Conservation (phyloP, 2,113 vertebrate genomes). For the Lates calcarifer region DNA sequence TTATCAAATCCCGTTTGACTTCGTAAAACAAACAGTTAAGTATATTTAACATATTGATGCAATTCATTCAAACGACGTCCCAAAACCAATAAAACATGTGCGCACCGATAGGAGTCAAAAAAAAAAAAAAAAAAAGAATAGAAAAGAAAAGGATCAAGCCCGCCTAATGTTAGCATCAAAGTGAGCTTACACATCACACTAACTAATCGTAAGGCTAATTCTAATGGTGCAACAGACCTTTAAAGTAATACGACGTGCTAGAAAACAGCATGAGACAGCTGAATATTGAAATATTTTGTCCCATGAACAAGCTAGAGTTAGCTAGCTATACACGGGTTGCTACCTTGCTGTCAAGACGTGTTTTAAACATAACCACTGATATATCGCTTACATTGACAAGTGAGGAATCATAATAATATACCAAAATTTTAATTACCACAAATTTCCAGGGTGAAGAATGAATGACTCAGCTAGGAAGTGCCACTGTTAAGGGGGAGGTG, state of each 20-base stretch:
- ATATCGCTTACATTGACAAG: not conserved
- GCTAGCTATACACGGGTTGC: not conserved
- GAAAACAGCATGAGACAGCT: not conserved
- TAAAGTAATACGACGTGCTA: not conserved
- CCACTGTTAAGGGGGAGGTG: conserved; percentile 68
- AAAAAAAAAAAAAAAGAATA: not conserved
- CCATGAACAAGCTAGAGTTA: not conserved
- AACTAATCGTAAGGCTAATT: accelerated
- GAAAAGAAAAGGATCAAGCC: not conserved
- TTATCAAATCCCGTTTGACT: accelerated
- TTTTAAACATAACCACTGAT: too few relatives aligned
- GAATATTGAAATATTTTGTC: not conserved
- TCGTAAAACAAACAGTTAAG: accelerated
- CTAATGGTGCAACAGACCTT: accelerated
- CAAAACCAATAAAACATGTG: conserved; percentile 14
- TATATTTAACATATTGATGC: not conserved
- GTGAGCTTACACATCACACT: not conserved
- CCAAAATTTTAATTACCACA: not conserved
- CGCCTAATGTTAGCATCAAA: not conserved
- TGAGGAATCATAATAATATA: not conserved
- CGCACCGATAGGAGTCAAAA: not conserved
- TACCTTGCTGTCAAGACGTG: not conserved
- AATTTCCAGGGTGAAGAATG: conserved; percentile 45
- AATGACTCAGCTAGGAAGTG: conserved; percentile 71
- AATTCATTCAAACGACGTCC: not conserved